These are phyloP conservation scores for Austrolebias charrua DNA, from an alignment of 2,797 vertebrate species.

Conservation along the genomic window DNA sequence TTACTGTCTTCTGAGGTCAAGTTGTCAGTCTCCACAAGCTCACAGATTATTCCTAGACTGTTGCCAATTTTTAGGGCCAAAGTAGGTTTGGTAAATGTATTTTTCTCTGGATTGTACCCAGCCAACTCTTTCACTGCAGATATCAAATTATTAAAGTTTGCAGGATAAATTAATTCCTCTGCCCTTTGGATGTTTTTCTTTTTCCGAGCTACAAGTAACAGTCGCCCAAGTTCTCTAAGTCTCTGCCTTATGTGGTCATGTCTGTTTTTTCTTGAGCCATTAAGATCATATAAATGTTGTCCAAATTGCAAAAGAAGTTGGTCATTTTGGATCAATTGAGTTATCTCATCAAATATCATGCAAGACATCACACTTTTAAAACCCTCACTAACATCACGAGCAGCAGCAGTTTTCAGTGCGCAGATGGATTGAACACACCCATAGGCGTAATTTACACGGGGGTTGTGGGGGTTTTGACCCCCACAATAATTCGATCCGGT, in stretches of 20 bases:
- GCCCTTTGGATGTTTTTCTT: background rate
- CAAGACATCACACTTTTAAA: constrained; percentile 14
- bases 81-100: constrained; percentile 13
- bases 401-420: constrained; percentile 16
- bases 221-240: constrained; percentile 12
- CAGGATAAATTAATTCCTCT: constrained; percentile 21
- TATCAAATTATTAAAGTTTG: constrained; percentile 17
- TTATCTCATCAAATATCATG: constrained; percentile 13
- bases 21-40: constrained; percentile 3
- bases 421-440: constrained; percentile 22
- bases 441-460: too few relatives aligned
- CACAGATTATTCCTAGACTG: constrained; percentile 6
- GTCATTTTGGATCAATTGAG: constrained; percentile 1
- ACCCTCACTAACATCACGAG: constrained; percentile 10
- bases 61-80: constrained; percentile 20
- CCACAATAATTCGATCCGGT: too few relatives aligned
- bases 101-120: constrained; percentile 7
- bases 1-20: background rate
- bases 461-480: too few relatives aligned
- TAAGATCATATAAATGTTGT: constrained; percentile 13
- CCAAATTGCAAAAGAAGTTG: constrained; percentile 17
- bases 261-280: constrained; percentile 14
- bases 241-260: constrained; percentile 26
- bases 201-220: background rate
- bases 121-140: constrained; percentile 16